Conservation (phyloP, 1,140 invertebrate species). For the Rhopalosiphum maidis region DNA sequence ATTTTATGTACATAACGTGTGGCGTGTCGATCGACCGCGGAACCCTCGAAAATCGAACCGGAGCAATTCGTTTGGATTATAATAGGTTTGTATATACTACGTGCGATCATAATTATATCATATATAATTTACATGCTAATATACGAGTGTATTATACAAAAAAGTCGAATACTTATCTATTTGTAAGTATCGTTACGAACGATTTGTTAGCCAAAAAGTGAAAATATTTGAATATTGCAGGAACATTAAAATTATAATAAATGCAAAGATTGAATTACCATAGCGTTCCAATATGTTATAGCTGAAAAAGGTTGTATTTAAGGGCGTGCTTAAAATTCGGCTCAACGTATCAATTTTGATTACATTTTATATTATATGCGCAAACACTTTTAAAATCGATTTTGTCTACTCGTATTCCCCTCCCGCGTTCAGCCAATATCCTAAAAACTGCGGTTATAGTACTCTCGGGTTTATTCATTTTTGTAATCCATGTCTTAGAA, state of each 20-base stretch:
- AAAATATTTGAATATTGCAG: too few relatives aligned
- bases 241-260: too few relatives aligned
- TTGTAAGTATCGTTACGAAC: too few relatives aligned
- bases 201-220: too few relatives aligned
- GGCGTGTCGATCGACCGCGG: too few relatives aligned
- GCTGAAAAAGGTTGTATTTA: background rate
- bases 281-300: background rate
- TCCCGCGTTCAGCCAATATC: background rate
- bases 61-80: background rate
- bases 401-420: background rate
- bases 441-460: background rate
- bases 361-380: background rate
- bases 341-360: background rate
- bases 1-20: background rate
- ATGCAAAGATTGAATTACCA: too few relatives aligned
- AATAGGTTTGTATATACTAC: background rate
- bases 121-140: too few relatives aligned
- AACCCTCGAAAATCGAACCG: background rate
- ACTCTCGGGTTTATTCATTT: slow-evolving; percentile 10
- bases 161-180: background rate
- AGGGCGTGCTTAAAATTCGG: background rate
- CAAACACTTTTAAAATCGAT: background rate
- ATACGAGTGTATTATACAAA: background rate
- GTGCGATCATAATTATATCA: background rate
- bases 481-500: background rate